These are phyloP conservation scores for Rhegmatorhina hoffmannsi DNA, from an alignment of 2,113 vertebrate genomes.

Conservation along the genomic window DNA sequence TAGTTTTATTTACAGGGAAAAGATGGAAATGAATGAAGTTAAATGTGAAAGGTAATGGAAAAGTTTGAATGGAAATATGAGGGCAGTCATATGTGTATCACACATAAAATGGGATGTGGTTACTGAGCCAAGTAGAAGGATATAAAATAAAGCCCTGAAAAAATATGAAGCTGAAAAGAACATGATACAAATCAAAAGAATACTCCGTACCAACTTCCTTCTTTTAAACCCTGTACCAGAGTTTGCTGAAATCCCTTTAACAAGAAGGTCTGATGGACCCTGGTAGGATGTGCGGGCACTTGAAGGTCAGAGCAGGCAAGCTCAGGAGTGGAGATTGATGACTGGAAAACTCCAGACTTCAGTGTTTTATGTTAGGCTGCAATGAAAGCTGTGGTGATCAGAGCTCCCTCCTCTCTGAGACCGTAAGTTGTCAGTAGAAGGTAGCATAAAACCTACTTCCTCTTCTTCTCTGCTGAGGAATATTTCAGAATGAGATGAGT, in stretches of 20 bases:
- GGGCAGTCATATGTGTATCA: rapidly evolving
- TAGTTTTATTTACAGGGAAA: not conserved
- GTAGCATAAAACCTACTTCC: not conserved
- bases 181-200: not conserved
- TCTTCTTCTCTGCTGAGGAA: not conserved
- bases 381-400: not conserved
- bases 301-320: not conserved
- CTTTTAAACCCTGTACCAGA: not conserved
- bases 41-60: not conserved
- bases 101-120: not conserved
- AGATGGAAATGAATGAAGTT: not conserved
- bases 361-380: not conserved
- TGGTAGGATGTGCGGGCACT: not conserved
- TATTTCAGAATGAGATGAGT: not conserved
- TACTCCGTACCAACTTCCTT: not conserved
- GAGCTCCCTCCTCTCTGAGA: not conserved
- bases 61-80: not conserved
- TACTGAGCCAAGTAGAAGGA: not conserved
- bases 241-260: not conserved
- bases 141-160: not conserved
- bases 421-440: not conserved
- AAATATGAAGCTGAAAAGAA: not conserved
- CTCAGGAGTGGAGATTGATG: not conserved
- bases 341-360: not conserved
- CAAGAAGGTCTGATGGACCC: not conserved